Evolutionary conservation across 2,797 vertebrate genomes (phyloP).

Genomic region (Miichthys miiuy): DNA sequence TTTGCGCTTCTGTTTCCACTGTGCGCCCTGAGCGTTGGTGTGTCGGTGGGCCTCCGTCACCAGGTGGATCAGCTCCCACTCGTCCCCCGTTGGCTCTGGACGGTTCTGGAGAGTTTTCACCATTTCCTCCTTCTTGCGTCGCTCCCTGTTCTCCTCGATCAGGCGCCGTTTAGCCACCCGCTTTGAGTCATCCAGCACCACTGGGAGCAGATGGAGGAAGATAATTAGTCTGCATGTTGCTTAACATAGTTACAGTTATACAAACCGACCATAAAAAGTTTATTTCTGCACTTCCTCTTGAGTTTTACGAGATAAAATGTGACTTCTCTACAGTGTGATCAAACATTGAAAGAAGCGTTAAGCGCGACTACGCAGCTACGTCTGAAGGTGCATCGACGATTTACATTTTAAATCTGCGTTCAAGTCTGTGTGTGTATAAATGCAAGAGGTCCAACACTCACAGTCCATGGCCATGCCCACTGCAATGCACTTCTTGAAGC

Average conservation of each 20-base stretch:
- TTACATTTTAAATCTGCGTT: not conserved
- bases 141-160: conserved; percentile 97
- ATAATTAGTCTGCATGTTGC: conserved; percentile 1
- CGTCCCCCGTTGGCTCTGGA: conserved; percentile 93
- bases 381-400: not conserved
- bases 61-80: conserved; percentile 97
- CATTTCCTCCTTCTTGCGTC: conserved; percentile 96
- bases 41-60: conserved; percentile 97
- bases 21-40: conserved; percentile 98
- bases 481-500: conserved; percentile 98
- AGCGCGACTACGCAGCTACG: not conserved
- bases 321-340: not conserved
- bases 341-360: not conserved
- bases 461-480: conserved; percentile 99
- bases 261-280: not conserved
- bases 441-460: conserved; percentile 82
- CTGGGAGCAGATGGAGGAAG: conserved; percentile 67
- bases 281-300: not conserved
- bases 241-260: not conserved
- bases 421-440: not conserved
- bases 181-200: conserved; percentile 98
- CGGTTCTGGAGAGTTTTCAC: conserved; percentile 94
- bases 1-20: conserved; percentile 99
- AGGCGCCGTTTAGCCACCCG: conserved; percentile 96
- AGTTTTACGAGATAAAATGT: not conserved